Evolutionary conservation across 2,797 vertebrate species (phyloP).

Genomic region (Lateolabrax maculatus): DNA sequence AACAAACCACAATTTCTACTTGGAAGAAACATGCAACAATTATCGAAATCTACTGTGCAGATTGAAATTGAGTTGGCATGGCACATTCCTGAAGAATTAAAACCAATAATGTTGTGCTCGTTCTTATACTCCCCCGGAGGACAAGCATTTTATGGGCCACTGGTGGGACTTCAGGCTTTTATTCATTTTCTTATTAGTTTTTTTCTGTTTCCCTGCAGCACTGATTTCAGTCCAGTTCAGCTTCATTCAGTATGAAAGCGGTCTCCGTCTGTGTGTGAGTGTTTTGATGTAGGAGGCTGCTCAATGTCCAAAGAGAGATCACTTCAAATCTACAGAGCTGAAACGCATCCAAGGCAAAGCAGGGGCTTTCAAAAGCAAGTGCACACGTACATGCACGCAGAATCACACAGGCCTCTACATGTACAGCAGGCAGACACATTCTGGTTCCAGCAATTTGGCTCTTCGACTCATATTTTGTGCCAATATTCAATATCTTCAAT

Average conservation of each 20-base stretch:
- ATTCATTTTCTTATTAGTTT: too few species aligned
- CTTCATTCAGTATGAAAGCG: background rate
- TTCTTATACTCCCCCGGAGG: background rate
- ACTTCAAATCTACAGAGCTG: constrained; percentile 23
- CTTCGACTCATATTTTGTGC: constrained; percentile 5
- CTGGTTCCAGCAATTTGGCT: constrained; percentile 18
- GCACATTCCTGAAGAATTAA: background rate
- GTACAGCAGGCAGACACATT: constrained; percentile 4
- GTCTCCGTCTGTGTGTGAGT: background rate
- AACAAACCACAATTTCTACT: background rate
- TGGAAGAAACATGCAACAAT: too few species aligned
- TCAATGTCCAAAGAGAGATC: constrained; percentile 33
- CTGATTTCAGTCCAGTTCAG: constrained; percentile 11
- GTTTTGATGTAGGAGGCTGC: constrained; percentile 22
- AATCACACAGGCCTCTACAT: background rate
- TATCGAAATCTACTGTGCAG: too few species aligned
- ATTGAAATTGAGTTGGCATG: background rate
- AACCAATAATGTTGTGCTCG: background rate
- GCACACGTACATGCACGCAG: background rate
- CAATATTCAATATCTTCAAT: constrained; percentile 44
- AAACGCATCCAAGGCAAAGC: constrained; percentile 33
- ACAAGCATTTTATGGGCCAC: background rate
- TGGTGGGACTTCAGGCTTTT: background rate
- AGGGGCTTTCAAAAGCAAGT: constrained; percentile 15
- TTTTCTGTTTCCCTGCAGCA: constrained; percentile 8